Base-by-base conservation (phyloP, 2,113 vertebrate genomes). In the Columba janthina region DNA sequence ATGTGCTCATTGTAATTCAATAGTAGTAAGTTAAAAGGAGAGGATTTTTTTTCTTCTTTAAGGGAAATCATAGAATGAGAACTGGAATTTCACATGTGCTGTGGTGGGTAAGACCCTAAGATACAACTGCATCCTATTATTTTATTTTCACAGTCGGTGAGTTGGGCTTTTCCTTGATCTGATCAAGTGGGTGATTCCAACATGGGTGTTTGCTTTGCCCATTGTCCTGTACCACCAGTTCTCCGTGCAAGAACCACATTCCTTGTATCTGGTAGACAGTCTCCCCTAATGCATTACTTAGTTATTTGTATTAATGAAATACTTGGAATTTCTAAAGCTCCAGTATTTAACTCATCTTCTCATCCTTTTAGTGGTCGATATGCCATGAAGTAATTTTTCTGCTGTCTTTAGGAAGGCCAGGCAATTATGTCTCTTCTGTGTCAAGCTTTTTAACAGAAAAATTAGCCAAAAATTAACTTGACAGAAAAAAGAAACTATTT, bases 201-300 rank as follows among this genome's bases (percentile, higher is more conserved):
- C 9, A 15, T 31, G 9, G 28, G 15, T 0, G 2, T 12, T 28
- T 51, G 34, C 7, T 74, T 66, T 66, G 51, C 26, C 56, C 74
- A 0, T 19, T 89, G 12, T 29, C 20, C 12, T 53, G 1, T 62
- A 50, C 34, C 21, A 7, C 31, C 0, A 1, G 3, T 54, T 61
- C 57, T n/a, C 31, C 50, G 31, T 28, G 19, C 50, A 78, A 15
- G n/a, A 74, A 19, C 29, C 12, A 18, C 0, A 0, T 42, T 61
- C 32, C 22, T 56, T 73, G 6, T 73, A 17, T 88, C 26, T 77
- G 31, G 28, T 38, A 34, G 31, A 31, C 14, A 44, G 2, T 5
- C 12, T 73, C 51, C 5, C 2, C 61, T 81, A 48, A 50, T 22
- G 13, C 54, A 8, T 16, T 54, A 2, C n/a, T 78, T 84, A n/a